Base-by-base conservation (phyloP, 2,797 vertebrate genomes). In the Cottoperca gobio region DNA sequence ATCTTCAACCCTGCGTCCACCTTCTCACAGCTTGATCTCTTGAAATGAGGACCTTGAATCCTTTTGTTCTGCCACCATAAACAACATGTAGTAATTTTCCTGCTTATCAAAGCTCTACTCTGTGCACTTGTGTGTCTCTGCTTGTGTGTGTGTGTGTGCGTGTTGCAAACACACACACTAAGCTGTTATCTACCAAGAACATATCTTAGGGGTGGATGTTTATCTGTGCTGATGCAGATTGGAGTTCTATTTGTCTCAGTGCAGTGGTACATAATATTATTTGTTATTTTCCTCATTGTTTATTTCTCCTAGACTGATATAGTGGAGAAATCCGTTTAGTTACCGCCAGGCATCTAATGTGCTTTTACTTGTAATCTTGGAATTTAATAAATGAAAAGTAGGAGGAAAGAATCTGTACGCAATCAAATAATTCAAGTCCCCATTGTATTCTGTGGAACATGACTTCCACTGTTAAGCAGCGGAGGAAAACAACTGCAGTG, bases 171-270 rank as follows among this genome's bases (percentile, higher is more conserved):
- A 52, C 66, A 54, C 49, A 62, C 76, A 67, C 84, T 86, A 88
- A 89, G 86, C 88, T 78, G 86, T 90, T 91, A 93, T 93, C 92
- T 89, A 71, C 68, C 60, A 78, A 86, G 76, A 89, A 90, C 90
- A 87, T 93, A 92, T 94, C 93, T 95, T 88, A 82, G 83, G 89
- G 91, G 86, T 87, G 84, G 88, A 94, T 94, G 91, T 92, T 92
- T 93, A 92, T 94, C 93, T 90, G 70, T 73, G 73, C 82, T 76
- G 87, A 91, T 92, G 91, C 89, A 88, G 90, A 94, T 94, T 88
- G 88, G 77, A 74, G 88, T 79, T 84, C 50, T 83, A 85, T 93
- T 94, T 91, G 91, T 91, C 82, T 91, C 85, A 71, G 73, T 61
- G 73, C 84, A 79, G 78, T 66, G 73, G 68, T 72, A 83, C 84